These are phyloP conservation scores for Actenoides lindsayi DNA, from an alignment of 2,113 vertebrate genomes.

Conservation along the genomic window DNA sequence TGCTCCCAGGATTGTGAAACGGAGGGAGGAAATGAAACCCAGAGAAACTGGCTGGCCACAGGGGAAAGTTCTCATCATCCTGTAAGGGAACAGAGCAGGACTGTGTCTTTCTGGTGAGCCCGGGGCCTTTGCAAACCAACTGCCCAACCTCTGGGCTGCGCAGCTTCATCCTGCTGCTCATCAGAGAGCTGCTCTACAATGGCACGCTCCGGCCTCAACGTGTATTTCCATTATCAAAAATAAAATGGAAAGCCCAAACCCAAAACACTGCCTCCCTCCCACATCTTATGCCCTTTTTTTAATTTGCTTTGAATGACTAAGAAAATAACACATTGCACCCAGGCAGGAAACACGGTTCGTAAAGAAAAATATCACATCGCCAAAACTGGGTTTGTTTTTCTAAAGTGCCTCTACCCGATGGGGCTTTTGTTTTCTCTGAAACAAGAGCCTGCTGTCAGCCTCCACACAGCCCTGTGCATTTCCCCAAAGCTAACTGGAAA, in stretches of 20 bases:
- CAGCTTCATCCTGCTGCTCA: not conserved
- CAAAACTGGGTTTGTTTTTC: not conserved
- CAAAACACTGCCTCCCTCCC: not conserved
- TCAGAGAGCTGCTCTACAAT: not conserved
- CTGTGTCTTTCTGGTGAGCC: not conserved
- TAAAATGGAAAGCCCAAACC: not conserved
- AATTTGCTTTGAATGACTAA: not conserved
- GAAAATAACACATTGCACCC: not conserved
- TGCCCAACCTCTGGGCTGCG: not conserved
- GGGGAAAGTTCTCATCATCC: not conserved
- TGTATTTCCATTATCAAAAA: not conserved
- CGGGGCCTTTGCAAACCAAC: not conserved
- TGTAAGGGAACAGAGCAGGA: not conserved
- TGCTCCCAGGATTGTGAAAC: not conserved
- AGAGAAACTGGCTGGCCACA: not conserved
- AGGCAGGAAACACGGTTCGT: not conserved
- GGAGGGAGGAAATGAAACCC: not conserved
- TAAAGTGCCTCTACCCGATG: not conserved
- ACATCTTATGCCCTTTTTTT: not conserved
- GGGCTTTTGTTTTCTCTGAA: constrained; percentile 30
- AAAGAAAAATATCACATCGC: not conserved
- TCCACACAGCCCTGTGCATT: not conserved
- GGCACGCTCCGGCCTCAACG: not conserved
- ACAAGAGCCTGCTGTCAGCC: not conserved
- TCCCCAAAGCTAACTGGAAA: not conserved